Evolutionary conservation across 92 coral and sea anemone species (phyloP).

Genomic region (Phenganax marumi): DNA sequence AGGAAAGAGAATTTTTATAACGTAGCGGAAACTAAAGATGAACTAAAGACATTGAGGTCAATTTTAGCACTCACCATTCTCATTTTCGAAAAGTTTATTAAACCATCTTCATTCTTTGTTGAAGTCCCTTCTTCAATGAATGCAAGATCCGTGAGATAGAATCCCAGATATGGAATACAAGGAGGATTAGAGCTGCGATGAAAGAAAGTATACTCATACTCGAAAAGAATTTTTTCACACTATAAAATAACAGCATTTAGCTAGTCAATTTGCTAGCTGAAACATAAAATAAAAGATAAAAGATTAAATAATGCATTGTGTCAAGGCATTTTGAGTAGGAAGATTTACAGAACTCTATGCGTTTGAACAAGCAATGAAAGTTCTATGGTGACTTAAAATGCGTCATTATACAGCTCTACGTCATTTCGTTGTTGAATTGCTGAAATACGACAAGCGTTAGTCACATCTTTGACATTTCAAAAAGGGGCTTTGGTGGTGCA

Average conservation of each 20-base stretch:
- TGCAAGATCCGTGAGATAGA: slow-evolving; percentile 88
- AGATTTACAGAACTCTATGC: not conserved
- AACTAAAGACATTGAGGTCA: too few relatives aligned
- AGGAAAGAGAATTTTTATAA: too few relatives aligned
- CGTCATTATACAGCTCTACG: too few relatives aligned
- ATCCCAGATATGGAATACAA: slow-evolving; percentile 94
- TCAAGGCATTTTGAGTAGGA: not conserved
- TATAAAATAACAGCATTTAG: not conserved
- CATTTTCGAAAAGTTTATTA: slow-evolving; percentile 95
- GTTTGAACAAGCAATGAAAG: too few relatives aligned
- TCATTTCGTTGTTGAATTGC: too few relatives aligned
- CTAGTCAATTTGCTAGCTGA: not conserved
- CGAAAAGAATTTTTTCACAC: not conserved
- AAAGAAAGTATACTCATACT: not conserved
- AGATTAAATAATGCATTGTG: not conserved
- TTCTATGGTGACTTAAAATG: too few relatives aligned
- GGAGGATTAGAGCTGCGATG: slow-evolving; percentile 89
- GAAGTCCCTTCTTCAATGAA: slow-evolving; percentile 97
- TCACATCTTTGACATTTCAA: too few relatives aligned
- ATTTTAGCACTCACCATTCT: slow-evolving; percentile 72
- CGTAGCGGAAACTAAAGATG: too few relatives aligned
- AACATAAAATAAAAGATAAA: not conserved
- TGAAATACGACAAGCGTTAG: too few relatives aligned
- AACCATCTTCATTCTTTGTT: slow-evolving; percentile 77
- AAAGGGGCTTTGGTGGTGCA: too few relatives aligned